Evolutionary conservation across 2,888 invertebrate species (phyloP), one percentile per base, ranked within the genome.

Genomic region (Drosophila pegasa): DNA sequence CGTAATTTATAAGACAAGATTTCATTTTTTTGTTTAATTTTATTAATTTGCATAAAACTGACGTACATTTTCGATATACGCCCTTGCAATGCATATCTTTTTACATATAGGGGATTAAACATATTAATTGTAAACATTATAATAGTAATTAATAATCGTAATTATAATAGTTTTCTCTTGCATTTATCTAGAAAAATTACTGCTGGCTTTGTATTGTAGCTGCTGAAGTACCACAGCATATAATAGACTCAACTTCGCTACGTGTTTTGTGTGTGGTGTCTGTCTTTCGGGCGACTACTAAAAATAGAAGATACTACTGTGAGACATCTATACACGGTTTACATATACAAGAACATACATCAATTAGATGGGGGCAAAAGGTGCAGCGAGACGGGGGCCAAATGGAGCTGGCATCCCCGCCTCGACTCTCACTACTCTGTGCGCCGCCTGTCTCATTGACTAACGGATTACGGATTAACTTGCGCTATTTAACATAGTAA

Each of bases 51-150:
- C 87, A 74, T 78, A 78, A 87, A 82, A 87, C 60, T 87, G 81
- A 63, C 84, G 78, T 71, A 78, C 62, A 62, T 48, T 52, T 62
- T 22, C 25, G 43, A 65, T 68, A 80, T 72, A 78, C 81, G 71
- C 50, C 78, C 66, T 84, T 69, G 70, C 54, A 82, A 67, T 72
- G 78, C 80, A 64, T 61, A 56, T 56, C 51, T 80, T 56, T 87
- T 78, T 80, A 84, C 84, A 84, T 87, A 87, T 84, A 82, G 84
- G 87, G 82, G 81, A 74, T 71, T 84, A 84, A 82, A 78, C 87
- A 62, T 80, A 80, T 75, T 79, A 72, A 82, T 79, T 69, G 22
- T 82, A 78, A 80, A 75, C 85, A 55, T 78, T 84, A 86, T 83
- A 81, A 80, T 82, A 83, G 80, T 59, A 78, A 71, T 77, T 59